These are phyloP conservation scores for Xiphorhynchus erythropygius DNA, from an alignment of 2,797 vertebrate species.

Conservation along the genomic window DNA sequence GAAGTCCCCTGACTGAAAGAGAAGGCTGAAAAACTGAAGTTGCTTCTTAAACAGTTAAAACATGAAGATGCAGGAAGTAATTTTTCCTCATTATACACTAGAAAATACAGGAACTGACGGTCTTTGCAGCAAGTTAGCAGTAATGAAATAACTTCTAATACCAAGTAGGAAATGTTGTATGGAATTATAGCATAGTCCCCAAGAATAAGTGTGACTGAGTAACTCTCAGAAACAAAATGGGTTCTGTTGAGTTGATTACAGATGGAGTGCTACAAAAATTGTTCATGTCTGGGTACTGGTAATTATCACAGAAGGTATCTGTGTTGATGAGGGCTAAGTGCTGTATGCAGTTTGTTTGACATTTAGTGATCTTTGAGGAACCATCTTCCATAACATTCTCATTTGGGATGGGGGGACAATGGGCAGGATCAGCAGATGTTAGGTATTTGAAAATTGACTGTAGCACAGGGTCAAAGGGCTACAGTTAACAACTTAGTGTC, in stretches of 20 bases:
- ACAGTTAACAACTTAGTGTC: neutral
- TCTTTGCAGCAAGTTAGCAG: neutral
- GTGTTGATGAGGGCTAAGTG: neutral
- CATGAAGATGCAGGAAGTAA: rapidly evolving
- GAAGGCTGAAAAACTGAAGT: neutral
- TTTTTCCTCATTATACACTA: neutral
- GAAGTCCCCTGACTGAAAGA: neutral
- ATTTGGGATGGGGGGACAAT: neutral
- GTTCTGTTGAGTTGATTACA: neutral
- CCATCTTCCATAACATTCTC: neutral
- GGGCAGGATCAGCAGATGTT: neutral
- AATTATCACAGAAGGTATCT: neutral
- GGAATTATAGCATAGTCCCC: neutral
- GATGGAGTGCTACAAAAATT: neutral
- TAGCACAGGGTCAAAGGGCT: neutral
- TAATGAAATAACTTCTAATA: neutral
- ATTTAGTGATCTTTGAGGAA: neutral
- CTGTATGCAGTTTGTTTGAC: no score
- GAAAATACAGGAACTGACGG: neutral
- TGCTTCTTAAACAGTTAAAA: neutral
- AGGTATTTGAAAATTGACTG: neutral
- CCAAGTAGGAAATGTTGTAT: neutral
- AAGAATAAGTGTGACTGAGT: neutral
- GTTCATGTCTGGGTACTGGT: neutral
- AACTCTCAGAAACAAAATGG: neutral